Percentiles rank a stretch among this genome's conserved stretches.
Conservation (phyloP, 35 echinoderm and acorn worm species). For the Stichopus chloronotus region DNA sequence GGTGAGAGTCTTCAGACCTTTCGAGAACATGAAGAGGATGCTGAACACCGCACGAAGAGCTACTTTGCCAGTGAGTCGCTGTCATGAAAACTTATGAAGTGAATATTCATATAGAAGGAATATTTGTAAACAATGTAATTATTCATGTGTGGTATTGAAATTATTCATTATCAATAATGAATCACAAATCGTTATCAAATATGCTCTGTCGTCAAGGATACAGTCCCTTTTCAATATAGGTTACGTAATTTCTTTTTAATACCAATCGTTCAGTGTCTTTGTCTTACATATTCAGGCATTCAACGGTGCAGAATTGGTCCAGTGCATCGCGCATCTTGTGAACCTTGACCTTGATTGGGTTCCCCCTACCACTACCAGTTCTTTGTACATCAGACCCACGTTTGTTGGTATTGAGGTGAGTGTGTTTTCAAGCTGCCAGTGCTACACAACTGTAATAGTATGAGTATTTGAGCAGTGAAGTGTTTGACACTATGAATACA, state of each 20-base stretch:
- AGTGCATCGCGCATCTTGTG: constrained; percentile 80
- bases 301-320: constrained; percentile 80
- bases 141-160: too few species aligned
- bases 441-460: background rate
- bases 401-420: constrained; percentile 91
- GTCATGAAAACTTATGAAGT: background rate
- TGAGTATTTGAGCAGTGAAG: background rate
- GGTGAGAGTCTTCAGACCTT: constrained; percentile 86
- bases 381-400: constrained; percentile 93
- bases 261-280: too few species aligned
- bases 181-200: too few species aligned
- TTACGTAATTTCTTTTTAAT: too few species aligned
- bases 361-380: constrained; percentile 71
- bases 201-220: too few species aligned
- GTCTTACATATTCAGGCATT: constrained; percentile 58
- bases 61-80: constrained; percentile 71
- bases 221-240: too few species aligned
- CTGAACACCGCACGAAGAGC: constrained; percentile 63
- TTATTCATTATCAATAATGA: background rate
- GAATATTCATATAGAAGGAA: background rate
- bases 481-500: background rate
- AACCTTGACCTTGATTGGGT: constrained; percentile 89
- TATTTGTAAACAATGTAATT: background rate
- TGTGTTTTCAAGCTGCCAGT: background rate
- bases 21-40: constrained; percentile 85